phyloP scores from a whole-genome alignment of 2,888 invertebrate species.

The Calameuta pallipes region DNA sequence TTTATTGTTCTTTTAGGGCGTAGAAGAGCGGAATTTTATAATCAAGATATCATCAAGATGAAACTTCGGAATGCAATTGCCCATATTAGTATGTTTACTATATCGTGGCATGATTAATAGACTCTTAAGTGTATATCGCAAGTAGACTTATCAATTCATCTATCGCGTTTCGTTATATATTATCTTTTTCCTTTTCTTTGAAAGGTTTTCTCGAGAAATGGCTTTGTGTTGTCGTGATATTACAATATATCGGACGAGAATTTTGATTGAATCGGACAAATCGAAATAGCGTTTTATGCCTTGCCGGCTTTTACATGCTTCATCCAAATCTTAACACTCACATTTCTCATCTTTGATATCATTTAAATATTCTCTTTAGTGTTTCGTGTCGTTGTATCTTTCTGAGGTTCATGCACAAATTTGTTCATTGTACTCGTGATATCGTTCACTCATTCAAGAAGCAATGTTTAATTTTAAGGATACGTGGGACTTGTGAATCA shows the following conservation, averaged over 20 bases:
- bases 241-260: not conserved
- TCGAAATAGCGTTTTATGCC: not conserved
- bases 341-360: not conserved
- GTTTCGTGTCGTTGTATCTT: not conserved
- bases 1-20: conserved; percentile 18
- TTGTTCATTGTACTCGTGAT: not conserved
- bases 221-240: not conserved
- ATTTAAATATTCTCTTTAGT: not conserved
- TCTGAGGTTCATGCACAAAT: not conserved
- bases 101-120: not conserved
- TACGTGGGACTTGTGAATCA: conserved; percentile 89
- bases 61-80: not conserved
- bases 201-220: not conserved
- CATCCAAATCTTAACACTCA: not conserved
- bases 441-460: not conserved
- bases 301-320: not conserved
- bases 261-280: not conserved
- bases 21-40: conserved; percentile 13
- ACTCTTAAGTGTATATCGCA: not conserved
- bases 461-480: conserved; percentile 48
- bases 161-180: not conserved
- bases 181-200: not conserved
- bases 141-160: not conserved
- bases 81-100: not conserved
- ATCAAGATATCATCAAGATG: conserved; percentile 11